Evolutionary conservation across 2,888 invertebrate genomes (phyloP).

Genomic region (Bellardia bayeri): DNA sequence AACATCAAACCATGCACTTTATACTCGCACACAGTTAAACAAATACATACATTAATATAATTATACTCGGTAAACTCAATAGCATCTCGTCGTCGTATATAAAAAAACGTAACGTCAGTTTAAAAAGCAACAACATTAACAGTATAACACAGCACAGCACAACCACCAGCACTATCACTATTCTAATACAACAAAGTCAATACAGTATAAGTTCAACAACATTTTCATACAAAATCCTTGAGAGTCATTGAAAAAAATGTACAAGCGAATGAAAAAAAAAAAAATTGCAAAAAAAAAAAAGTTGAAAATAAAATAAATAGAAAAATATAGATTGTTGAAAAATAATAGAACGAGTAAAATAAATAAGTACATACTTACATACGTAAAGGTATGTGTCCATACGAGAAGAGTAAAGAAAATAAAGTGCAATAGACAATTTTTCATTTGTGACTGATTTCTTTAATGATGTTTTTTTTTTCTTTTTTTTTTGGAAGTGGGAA

Average conservation of each 20-base stretch:
- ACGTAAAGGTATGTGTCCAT: background rate
- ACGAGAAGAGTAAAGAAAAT: conserved; percentile 7
- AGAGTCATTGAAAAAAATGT: conserved; percentile 81
- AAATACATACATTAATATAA: conserved; percentile 50
- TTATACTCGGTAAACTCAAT: conserved; percentile 59
- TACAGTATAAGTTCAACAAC: conserved; percentile 81
- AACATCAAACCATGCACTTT: conserved; percentile 52
- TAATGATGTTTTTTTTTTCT: background rate
- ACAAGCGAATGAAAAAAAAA: conserved; percentile 59
- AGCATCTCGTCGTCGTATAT: conserved; percentile 46
- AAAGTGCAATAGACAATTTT: conserved; percentile 48
- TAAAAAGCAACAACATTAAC: conserved; percentile 45
- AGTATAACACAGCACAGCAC: conserved; percentile 40
- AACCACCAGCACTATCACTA: conserved; percentile 52
- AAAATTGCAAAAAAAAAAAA: conserved; percentile 47
- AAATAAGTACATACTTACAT: background rate
- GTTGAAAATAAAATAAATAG: conserved; percentile 58
- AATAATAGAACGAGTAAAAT: conserved; percentile 43
- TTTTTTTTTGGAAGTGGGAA: conserved; percentile 6
- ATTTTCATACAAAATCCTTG: conserved; percentile 82
- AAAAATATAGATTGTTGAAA: conserved; percentile 64
- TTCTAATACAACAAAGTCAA: conserved; percentile 73
- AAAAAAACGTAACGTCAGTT: conserved; percentile 57
- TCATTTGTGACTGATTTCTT: conserved; percentile 4
- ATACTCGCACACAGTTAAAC: conserved; percentile 33